Percentiles rank a stretch among this genome's conserved stretches.
Conservation (phyloP, 2,888 invertebrate genomes). For the Agrochola litura region DNA sequence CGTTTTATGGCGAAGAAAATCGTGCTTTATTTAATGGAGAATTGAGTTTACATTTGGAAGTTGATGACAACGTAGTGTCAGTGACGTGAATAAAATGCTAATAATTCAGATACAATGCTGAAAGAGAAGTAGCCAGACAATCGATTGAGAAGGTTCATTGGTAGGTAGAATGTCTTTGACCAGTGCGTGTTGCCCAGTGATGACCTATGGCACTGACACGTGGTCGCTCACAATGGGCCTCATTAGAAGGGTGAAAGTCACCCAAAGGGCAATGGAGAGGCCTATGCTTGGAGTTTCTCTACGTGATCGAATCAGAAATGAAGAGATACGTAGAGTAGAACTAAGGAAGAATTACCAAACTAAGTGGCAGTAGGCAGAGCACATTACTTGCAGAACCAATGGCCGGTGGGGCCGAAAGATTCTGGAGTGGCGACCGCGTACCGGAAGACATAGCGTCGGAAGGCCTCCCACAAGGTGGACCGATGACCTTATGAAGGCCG, state of each 20-base stretch:
- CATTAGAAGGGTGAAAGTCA: too few species aligned
- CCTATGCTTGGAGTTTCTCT: neutral
- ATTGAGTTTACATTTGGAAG: slow-evolving; percentile 36
- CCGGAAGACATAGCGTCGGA: too few species aligned
- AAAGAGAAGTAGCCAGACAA: neutral
- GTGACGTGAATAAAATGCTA: slow-evolving; percentile 15
- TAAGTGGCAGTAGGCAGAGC: too few species aligned
- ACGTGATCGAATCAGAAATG: too few species aligned
- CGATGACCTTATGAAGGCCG: neutral
- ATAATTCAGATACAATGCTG: slow-evolving; percentile 13
- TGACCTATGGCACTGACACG: neutral
- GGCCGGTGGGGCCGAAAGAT: too few species aligned
- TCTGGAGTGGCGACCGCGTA: too few species aligned
- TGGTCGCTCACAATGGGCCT: neutral
- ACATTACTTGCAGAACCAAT: too few species aligned
- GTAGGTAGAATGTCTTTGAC: neutral
- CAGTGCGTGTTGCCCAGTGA: neutral
- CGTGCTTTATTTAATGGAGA: slow-evolving; percentile 25
- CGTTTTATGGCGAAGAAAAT: slow-evolving; percentile 28
- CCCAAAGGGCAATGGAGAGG: too few species aligned
- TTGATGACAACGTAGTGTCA: neutral
- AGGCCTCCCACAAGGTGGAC: too few species aligned
- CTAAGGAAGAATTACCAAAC: too few species aligned
- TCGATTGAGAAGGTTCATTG: slow-evolving; percentile 2
- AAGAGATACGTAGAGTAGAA: too few species aligned